Conservation (phyloP, 1,140 invertebrate species). For the Acyrthosiphon pisum region DNA sequence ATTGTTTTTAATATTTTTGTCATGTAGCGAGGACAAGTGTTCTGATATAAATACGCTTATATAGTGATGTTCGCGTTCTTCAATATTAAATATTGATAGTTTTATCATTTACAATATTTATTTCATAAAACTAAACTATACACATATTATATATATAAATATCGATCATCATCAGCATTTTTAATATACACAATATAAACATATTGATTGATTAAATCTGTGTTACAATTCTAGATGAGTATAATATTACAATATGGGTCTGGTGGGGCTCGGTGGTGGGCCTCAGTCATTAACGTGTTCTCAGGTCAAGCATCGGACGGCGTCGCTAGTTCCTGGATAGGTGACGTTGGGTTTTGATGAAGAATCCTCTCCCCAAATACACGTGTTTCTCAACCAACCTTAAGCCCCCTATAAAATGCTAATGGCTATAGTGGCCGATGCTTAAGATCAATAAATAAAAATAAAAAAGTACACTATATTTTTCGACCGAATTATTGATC, state of each 20-base stretch:
- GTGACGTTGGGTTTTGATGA: too few species aligned
- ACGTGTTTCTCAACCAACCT: too few species aligned
- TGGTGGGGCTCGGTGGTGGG: too few species aligned
- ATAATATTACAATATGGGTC: background rate
- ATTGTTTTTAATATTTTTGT: conserved; percentile 9
- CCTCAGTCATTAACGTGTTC: too few species aligned
- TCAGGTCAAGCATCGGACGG: too few species aligned
- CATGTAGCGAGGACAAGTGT: background rate
- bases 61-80: background rate
- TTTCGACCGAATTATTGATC: background rate
- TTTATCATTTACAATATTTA: background rate
- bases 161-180: background rate
- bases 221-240: background rate
- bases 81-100: background rate
- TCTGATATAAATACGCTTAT: background rate
- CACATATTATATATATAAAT: background rate
- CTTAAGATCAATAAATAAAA: too few species aligned
- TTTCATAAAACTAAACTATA: background rate
- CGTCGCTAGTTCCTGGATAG: too few species aligned
- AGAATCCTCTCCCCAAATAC: too few species aligned
- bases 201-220: background rate
- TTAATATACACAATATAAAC: background rate
- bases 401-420: too few species aligned
- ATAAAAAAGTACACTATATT: background rate
- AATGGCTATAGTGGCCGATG: too few species aligned